phyloP scores from a whole-genome alignment of 2,797 vertebrate species.

The Amazona finschi region DNA sequence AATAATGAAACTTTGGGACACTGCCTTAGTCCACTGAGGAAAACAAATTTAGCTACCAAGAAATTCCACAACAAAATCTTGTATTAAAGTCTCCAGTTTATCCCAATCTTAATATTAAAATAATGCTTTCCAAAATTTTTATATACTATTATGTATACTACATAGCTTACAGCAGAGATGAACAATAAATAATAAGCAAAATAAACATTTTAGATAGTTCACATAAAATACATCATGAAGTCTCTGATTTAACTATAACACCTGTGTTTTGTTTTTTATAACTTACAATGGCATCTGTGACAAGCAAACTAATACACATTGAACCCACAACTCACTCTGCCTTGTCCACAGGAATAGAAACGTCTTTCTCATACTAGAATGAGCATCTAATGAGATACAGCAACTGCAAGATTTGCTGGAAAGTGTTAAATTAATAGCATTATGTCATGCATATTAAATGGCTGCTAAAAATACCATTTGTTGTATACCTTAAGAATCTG shows the following conservation, averaged over 20 bases:
- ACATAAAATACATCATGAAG: not conserved
- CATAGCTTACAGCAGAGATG: not conserved
- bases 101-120: not conserved
- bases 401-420: not conserved
- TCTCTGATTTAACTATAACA: not conserved
- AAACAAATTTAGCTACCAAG: not conserved
- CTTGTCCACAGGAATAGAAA: not conserved
- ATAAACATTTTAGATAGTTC: not conserved
- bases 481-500: conserved; percentile 94
- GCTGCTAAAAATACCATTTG: not conserved
- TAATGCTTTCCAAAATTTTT: not conserved
- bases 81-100: not conserved
- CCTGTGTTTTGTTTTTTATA: not conserved
- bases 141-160: not conserved
- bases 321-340: not conserved
- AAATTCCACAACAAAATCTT: not conserved
- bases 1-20: not conserved
- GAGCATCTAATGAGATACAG: not conserved
- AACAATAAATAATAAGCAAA: not conserved
- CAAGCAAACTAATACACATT: not conserved
- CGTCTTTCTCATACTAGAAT: not conserved
- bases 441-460: not conserved
- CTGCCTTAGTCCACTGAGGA: not conserved
- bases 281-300: not conserved
- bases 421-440: not conserved